phyloP scores from a whole-genome alignment of 2,888 invertebrate genomes.

The Netelia fuscicornis region DNA sequence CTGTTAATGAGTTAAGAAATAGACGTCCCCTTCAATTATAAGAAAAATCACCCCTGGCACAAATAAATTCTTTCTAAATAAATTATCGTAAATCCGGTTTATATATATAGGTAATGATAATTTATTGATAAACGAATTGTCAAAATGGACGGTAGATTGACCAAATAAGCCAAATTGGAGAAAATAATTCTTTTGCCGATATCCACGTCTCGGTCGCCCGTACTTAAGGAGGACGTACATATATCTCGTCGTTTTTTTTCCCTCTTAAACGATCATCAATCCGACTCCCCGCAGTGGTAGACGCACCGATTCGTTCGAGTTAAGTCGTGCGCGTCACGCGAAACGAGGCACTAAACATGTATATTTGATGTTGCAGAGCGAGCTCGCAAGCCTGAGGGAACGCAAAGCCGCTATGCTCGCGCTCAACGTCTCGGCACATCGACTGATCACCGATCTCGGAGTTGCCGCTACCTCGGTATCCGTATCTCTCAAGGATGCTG shows the following conservation, averaged over 20 bases:
- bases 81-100: too few relatives aligned
- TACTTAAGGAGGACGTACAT: not conserved
- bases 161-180: not conserved
- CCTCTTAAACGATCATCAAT: constrained; percentile 70
- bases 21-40: too few relatives aligned
- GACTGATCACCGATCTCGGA: constrained; percentile 86
- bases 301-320: constrained; percentile 80
- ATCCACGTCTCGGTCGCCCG: constrained; percentile 29
- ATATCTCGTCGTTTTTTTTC: constrained; percentile 45
- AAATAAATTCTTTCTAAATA: too few relatives aligned
- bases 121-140: constrained; percentile 5
- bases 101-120: not conserved
- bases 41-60: too few relatives aligned
- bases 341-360: constrained; percentile 73
- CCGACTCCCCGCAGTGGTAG: constrained; percentile 42
- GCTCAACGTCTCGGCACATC: constrained; percentile 87
- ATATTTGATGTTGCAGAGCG: constrained; percentile 86
- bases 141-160: not conserved
- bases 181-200: constrained; percentile 43
- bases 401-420: constrained; percentile 86
- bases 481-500: constrained; percentile 88
- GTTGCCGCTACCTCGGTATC: constrained; percentile 84
- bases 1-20: too few relatives aligned
- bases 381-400: constrained; percentile 87
- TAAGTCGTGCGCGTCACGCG: constrained; percentile 70